phyloP scores from a whole-genome alignment of 2,797 vertebrate species.

The Glossophaga mutica region DNA sequence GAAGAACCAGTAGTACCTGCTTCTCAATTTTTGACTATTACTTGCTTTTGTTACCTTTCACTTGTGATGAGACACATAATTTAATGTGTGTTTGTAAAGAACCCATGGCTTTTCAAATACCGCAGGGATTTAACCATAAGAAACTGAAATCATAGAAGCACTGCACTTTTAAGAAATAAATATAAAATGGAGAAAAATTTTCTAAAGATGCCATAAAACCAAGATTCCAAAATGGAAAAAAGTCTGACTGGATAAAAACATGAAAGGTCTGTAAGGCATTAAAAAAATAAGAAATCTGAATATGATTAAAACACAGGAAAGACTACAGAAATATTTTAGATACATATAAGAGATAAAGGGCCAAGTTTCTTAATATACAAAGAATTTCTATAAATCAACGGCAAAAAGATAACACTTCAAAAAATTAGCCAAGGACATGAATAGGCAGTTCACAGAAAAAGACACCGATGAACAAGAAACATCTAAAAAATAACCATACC shows the following conservation, averaged over 20 bases:
- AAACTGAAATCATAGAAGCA: not conserved
- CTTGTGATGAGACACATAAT: not conserved
- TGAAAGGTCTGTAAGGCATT: not conserved
- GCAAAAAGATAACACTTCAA: not conserved
- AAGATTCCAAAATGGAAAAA: not conserved
- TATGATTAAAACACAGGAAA: not conserved
- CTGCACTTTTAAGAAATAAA: not conserved
- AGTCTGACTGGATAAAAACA: not conserved
- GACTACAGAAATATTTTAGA: not conserved
- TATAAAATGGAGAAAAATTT: not conserved
- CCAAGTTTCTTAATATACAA: not conserved
- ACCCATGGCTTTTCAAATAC: not conserved
- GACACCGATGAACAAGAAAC: not conserved
- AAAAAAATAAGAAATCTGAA: not conserved
- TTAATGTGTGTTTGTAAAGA: not conserved
- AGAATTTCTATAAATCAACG: not conserved
- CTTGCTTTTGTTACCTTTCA: not conserved
- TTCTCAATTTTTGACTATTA: not conserved
- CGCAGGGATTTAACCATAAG: not conserved
- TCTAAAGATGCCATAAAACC: not conserved
- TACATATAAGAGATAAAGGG: not conserved
- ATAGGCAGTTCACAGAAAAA: not conserved
- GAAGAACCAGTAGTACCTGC: not conserved
- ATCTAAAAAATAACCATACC: not conserved
- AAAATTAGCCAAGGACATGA: not conserved